phyloP scores from a whole-genome alignment of 2,888 invertebrate species.

The Ypsolopha scabrella region DNA sequence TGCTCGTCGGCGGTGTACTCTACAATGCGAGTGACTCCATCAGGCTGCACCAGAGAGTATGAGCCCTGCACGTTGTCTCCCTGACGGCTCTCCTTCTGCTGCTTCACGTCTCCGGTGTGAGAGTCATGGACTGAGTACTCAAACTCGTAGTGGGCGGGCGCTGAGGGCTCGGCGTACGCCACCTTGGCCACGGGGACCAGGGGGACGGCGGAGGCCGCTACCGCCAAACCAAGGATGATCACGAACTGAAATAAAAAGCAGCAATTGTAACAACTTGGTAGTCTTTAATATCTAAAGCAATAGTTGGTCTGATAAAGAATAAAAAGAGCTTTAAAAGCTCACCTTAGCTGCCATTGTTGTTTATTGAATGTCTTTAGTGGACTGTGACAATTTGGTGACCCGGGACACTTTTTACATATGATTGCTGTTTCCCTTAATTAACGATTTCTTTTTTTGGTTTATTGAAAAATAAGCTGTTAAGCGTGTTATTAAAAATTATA shows the following conservation, averaged over 20 bases:
- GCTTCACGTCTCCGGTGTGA: conserved; percentile 55
- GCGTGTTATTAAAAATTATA: too few species aligned
- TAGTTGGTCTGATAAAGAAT: not conserved
- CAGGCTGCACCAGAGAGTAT: conserved; percentile 61
- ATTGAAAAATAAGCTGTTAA: too few species aligned
- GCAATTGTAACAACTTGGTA: not conserved
- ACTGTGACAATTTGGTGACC: conserved; percentile 31
- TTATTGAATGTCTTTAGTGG: conserved; percentile 28
- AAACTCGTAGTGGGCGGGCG: conserved; percentile 54
- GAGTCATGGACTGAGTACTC: conserved; percentile 54
- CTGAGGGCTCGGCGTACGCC: conserved; percentile 40
- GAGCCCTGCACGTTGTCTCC: conserved; percentile 56
- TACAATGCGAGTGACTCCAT: conserved; percentile 54
- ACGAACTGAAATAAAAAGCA: conserved; percentile 18
- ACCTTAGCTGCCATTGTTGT: conserved; percentile 56
- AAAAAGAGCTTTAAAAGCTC: conserved; percentile 2
- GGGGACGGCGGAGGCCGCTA: conserved; percentile 27
- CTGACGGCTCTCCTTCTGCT: conserved; percentile 52
- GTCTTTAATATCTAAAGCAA: not conserved
- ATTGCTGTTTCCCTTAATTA: too few species aligned
- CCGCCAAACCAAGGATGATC: conserved; percentile 30
- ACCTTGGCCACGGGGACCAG: conserved; percentile 14
- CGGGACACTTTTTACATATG: not conserved
- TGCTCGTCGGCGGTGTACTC: conserved; percentile 54
- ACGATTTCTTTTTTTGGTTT: too few species aligned